These are phyloP conservation scores for Agriopis leucophaearia DNA, from an alignment of 2,888 invertebrate genomes.

Conservation along the genomic window DNA sequence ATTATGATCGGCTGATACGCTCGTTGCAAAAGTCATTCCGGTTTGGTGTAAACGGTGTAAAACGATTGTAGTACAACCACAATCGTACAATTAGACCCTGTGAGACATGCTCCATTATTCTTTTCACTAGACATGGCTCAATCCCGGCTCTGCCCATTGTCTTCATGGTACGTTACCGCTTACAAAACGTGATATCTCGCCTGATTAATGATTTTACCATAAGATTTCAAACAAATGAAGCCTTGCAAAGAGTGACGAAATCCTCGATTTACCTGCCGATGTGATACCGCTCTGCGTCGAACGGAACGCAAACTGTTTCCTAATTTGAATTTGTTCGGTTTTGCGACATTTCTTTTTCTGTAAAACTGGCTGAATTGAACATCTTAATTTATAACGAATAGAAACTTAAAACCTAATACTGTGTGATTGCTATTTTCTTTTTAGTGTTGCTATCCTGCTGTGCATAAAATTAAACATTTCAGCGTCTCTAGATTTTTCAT, in stretches of 20 bases:
- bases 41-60: conserved; percentile 61
- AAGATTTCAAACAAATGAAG: conserved; percentile 71
- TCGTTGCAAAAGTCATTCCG: conserved; percentile 40
- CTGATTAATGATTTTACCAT: conserved; percentile 82
- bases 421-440: neutral
- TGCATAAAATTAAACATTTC: neutral
- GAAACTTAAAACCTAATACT: neutral
- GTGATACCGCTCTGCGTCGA: conserved; percentile 26
- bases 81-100: conserved; percentile 57
- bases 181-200: conserved; percentile 72
- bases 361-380: conserved; percentile 4
- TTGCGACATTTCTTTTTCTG: conserved; percentile 12
- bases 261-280: conserved; percentile 33
- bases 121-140: conserved; percentile 57
- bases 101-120: conserved; percentile 63
- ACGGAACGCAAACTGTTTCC: conserved; percentile 21
- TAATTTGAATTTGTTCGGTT: conserved; percentile 28
- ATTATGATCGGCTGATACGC: conserved; percentile 20
- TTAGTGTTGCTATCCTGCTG: conserved; percentile 5
- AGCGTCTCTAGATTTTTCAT: neutral
- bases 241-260: conserved; percentile 56
- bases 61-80: conserved; percentile 58
- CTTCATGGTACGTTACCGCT: conserved; percentile 69
- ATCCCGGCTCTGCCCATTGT: conserved; percentile 67
- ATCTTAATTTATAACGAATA: conserved; percentile 6